Conservation (phyloP, 2,888 invertebrate genomes). For the Chaetogeoica ovagalla region DNA sequence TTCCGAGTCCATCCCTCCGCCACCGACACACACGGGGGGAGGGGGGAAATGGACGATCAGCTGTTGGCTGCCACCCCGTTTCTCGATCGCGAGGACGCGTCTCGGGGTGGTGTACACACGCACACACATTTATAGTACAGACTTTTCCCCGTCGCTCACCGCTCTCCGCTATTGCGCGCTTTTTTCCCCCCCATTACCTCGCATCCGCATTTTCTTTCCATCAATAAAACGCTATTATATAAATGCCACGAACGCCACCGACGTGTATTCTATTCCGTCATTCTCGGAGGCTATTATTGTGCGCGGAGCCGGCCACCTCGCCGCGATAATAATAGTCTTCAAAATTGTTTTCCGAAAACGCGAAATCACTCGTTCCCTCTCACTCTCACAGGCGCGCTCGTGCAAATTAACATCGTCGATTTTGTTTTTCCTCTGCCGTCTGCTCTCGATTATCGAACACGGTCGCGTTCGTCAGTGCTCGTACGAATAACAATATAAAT, state of each 20-base stretch:
- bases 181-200: too few species aligned
- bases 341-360: conserved; percentile 1
- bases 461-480: conserved; percentile 7
- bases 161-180: not conserved
- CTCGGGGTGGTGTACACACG: not conserved
- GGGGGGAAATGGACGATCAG: not conserved
- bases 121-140: not conserved
- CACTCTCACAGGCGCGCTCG: not conserved
- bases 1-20: not conserved
- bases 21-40: too few species aligned
- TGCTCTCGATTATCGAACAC: conserved; percentile 7
- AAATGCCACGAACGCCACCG: too few species aligned
- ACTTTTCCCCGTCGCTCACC: not conserved
- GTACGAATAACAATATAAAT: conserved; percentile 5
- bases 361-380: too few species aligned
- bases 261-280: not conserved
- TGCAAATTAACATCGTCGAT: not conserved
- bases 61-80: conserved; percentile 1
- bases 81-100: not conserved
- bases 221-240: too few species aligned
- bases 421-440: not conserved
- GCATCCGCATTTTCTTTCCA: too few species aligned
- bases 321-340: not conserved
- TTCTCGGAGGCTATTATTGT: not conserved
- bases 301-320: too few species aligned